Percentiles rank a stretch among this genome's conserved stretches.
These are phyloP conservation scores for Camponotus pennsylvanicus DNA, from an alignment of 1,140 invertebrate species.

Conservation along the genomic window DNA sequence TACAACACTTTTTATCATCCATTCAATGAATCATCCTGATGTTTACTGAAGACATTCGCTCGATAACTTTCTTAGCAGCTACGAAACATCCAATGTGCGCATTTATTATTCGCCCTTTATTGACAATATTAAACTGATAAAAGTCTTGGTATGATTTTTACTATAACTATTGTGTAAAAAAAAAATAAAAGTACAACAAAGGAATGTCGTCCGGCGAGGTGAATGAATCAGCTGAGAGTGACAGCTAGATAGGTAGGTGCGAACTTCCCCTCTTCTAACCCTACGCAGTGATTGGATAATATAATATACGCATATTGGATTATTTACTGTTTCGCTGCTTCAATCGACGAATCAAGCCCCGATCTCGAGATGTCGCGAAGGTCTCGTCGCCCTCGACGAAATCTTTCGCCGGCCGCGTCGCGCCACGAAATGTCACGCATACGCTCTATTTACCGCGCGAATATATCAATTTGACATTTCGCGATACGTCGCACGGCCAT, in stretches of 20 bases:
- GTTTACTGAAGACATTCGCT: too few relatives aligned
- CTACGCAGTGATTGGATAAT: neutral
- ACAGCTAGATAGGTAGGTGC: slow-evolving; percentile 38
- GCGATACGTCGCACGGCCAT: slow-evolving; percentile 34
- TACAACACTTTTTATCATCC: neutral
- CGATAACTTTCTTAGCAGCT: too few relatives aligned
- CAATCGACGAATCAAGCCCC: neutral
- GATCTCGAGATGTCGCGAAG: neutral
- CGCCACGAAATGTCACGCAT: neutral
- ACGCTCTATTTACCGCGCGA: neutral
- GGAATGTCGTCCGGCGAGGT: neutral
- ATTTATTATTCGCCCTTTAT: too few relatives aligned
- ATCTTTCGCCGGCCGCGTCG: neutral
- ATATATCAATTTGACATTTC: slow-evolving; percentile 46
- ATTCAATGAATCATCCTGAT: too few relatives aligned
- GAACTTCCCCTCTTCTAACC: neutral
- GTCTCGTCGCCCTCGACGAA: slow-evolving; percentile 3
- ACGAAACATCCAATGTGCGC: too few relatives aligned
- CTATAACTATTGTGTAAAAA: neutral
- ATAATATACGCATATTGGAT: neutral
- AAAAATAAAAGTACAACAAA: neutral
- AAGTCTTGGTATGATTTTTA: too few relatives aligned
- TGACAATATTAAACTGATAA: too few relatives aligned
- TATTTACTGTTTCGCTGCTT: slow-evolving; percentile 21
- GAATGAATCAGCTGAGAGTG: slow-evolving; percentile 67